Evolutionary conservation across 2,113 vertebrate genomes (phyloP).

Genomic region (Butorides virescens): DNA sequence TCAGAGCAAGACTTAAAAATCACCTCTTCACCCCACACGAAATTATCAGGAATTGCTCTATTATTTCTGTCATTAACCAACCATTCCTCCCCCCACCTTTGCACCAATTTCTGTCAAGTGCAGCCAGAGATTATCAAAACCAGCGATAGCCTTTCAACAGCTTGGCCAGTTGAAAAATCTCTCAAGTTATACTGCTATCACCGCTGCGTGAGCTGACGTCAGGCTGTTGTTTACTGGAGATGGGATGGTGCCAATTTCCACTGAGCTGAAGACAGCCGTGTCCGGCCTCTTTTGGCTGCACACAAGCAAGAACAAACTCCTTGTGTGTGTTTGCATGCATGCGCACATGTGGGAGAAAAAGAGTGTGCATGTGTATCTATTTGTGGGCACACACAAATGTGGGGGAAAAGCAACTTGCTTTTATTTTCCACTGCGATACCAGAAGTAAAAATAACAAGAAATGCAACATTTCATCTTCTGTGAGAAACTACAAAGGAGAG

Average conservation of each 20-base stretch:
- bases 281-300: slow-evolving; percentile 53
- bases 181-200: slow-evolving; percentile 56
- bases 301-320: slow-evolving; percentile 53
- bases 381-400: neutral
- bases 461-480: neutral
- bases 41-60: slow-evolving; percentile 56
- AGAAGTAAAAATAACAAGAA: neutral
- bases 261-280: slow-evolving; percentile 61
- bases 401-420: neutral
- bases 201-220: slow-evolving; percentile 51
- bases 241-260: slow-evolving; percentile 74
- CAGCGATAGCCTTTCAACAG: slow-evolving; percentile 64
- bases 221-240: slow-evolving; percentile 73
- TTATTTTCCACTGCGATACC: slow-evolving; percentile 21
- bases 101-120: slow-evolving; percentile 45
- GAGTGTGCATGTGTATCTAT: neutral
- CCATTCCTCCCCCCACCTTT: slow-evolving; percentile 19
- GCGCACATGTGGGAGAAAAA: neutral
- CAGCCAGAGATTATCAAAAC: slow-evolving; percentile 66
- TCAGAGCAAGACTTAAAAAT: neutral
- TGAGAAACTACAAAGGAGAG: neutral
- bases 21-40: neutral
- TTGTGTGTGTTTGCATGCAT: neutral
- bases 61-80: slow-evolving; percentile 64
- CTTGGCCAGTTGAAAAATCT: slow-evolving; percentile 49